Conservation (phyloP, 2,797 vertebrate genomes). For the Ataeniobius toweri region DNA sequence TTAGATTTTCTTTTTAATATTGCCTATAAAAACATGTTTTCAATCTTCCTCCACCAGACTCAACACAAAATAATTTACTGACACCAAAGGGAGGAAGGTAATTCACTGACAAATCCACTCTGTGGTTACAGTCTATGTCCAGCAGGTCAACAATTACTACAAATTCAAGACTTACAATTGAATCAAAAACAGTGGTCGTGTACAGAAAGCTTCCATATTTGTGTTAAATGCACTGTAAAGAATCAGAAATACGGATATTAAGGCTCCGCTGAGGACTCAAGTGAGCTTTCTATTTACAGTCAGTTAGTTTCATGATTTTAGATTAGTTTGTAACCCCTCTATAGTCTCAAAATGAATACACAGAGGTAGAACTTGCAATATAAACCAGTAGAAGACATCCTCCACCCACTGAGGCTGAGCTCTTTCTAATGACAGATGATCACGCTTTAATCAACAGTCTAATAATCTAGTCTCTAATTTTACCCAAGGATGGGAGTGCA, state of each 20-base stretch:
- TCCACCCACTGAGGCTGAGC: slow-evolving; percentile 19
- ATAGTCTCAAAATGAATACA: slow-evolving; percentile 13
- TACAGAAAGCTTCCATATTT: slow-evolving; percentile 30
- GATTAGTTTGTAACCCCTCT: slow-evolving; percentile 31
- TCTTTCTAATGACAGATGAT: slow-evolving; percentile 9
- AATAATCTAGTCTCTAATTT: slow-evolving; percentile 36
- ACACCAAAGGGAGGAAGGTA: slow-evolving; percentile 31
- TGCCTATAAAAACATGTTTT: slow-evolving; percentile 40
- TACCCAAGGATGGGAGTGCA: slow-evolving; percentile 28
- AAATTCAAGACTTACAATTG: slow-evolving; percentile 31
- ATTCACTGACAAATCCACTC: slow-evolving; percentile 25
- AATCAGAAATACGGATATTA: neutral
- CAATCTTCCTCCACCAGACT: slow-evolving; percentile 54
- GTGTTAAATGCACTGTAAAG: slow-evolving; percentile 10
- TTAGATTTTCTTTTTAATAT: slow-evolving; percentile 59
- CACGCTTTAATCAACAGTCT: slow-evolving; percentile 7
- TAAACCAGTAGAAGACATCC: slow-evolving; percentile 16
- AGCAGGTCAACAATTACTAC: slow-evolving; percentile 31
- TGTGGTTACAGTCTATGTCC: slow-evolving; percentile 38
- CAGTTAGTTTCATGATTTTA: slow-evolving; percentile 38
- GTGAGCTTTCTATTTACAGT: slow-evolving; percentile 17
- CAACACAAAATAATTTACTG: slow-evolving; percentile 45
- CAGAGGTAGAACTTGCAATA: slow-evolving; percentile 2
- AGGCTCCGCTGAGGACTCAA: slow-evolving; percentile 3
- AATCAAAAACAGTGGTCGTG: slow-evolving; percentile 17